Evolutionary conservation across 2,797 vertebrate genomes (phyloP), one percentile per base, ranked within the genome.

Genomic region (Tadarida brasiliensis): DNA sequence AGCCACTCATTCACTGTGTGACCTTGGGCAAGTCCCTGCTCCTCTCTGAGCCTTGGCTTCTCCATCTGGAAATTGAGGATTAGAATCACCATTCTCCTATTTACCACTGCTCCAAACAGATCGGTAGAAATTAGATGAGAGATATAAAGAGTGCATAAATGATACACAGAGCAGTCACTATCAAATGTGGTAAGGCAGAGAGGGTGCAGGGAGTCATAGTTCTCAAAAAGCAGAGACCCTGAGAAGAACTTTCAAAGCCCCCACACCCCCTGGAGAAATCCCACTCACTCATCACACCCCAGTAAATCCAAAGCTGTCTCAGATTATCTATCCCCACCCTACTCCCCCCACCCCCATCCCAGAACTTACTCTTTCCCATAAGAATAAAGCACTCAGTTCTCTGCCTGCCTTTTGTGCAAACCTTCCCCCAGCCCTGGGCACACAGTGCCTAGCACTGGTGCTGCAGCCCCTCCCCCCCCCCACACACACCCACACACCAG

Each of bases 11-110:
- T 94, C 67, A 9, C 87, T 63, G 73, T 88, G 96, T 96, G 97
- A 97, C 96, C 97, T 91, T 97, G 97, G 96, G 33, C n/a, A 85
- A 81, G 88, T 96, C 95, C 73, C 30, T 26, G 88, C 59, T 49
- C 86, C 76, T 96, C 91, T 80, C 88, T 71, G 96, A 97, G 90
- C 65, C 94, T 95, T 68, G 68, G 49, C 54, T 91, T 94, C 81
- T 90, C 86, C 47, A 56, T 83, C 92, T 61, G 44, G 49, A 86
- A 76, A 61, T 0, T 56, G 80, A 94, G 22, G 82, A 47, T 88
- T 59, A 26, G 82, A 88, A 94, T 16, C 84, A 74, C 17, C 54
- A 56, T 87, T 61, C 68, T 47, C 24, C 61, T 77, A 7, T 61
- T 70, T 51, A 33, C 49, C 51, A 54, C 12, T 0, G 4, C 65